A percentile compares a stretch with the other conserved stretches of the same genome.
Evolutionary conservation across 2,888 invertebrate species (phyloP).

Genomic region (Pteria penguin): DNA sequence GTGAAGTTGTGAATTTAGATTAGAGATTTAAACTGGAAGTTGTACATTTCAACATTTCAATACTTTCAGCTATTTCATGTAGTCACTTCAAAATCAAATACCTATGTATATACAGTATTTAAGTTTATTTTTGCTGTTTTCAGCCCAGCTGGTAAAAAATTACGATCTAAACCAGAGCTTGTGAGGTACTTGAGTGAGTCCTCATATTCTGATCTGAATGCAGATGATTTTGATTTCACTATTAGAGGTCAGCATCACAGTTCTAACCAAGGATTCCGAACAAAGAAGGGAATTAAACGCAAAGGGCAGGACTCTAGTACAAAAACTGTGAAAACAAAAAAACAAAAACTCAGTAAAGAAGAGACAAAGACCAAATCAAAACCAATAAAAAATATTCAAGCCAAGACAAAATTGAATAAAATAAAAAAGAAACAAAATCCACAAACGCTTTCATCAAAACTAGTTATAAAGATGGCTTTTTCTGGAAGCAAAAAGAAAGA

Average conservation of each 20-base stretch:
- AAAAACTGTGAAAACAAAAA: conserved; percentile 36
- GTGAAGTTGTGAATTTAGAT: too few species aligned
- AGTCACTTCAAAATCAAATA: too few species aligned
- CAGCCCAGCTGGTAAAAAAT: conserved; percentile 70
- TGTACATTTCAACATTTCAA: too few species aligned
- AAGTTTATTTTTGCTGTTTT: conserved; percentile 29
- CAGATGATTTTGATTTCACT: conserved; percentile 66
- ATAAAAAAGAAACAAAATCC: conserved; percentile 38
- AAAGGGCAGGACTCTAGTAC: neutral
- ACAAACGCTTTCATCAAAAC: conserved; percentile 56
- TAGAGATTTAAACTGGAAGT: too few species aligned
- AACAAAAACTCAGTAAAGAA: conserved; percentile 2
- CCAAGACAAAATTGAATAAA: conserved; percentile 25
- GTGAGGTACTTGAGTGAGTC: conserved; percentile 52
- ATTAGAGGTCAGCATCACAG: conserved; percentile 56
- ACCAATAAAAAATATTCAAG: conserved; percentile 34
- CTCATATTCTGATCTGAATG: conserved; percentile 47
- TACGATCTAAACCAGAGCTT: conserved; percentile 68
- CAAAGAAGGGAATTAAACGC: conserved; percentile 8
- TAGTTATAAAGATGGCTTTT: conserved; percentile 70
- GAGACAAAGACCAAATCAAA: conserved; percentile 1
- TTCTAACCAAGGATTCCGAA: conserved; percentile 33
- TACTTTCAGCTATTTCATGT: too few species aligned
- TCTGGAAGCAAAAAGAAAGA: conserved; percentile 33
- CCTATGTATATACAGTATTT: too few species aligned